Percentiles rank a stretch among this genome's conserved stretches.
Conservation (phyloP, 1,140 invertebrate species). For the Ceratosolen solmsi region DNA sequence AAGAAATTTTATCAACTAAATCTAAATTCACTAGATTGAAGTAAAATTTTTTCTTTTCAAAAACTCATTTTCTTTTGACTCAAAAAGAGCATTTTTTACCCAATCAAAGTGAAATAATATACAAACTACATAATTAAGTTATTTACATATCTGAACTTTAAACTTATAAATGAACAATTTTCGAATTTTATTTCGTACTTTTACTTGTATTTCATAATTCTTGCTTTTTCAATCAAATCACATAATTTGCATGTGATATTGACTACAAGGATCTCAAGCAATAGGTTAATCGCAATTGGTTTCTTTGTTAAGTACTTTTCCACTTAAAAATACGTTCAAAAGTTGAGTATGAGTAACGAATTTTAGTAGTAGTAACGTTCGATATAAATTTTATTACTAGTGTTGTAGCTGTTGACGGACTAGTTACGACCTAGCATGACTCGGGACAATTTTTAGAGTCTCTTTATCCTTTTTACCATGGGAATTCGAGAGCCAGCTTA, state of each 20-base stretch:
- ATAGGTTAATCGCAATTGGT: neutral
- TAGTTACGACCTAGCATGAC: conserved; percentile 8
- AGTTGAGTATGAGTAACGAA: neutral
- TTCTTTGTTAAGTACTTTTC: neutral
- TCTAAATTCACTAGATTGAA: neutral
- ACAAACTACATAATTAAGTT: neutral
- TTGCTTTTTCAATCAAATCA: neutral
- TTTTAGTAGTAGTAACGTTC: conserved; percentile 10
- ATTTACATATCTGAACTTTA: neutral
- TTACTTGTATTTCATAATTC: neutral
- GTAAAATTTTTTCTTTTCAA: neutral
- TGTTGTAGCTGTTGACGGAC: conserved; percentile 9
- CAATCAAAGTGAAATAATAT: neutral
- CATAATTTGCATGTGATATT: neutral
- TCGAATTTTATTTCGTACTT: neutral
- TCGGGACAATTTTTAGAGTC: conserved; percentile 22
- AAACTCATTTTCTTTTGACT: neutral
- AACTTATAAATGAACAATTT: neutral
- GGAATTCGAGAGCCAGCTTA: neutral
- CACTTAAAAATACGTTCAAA: neutral
- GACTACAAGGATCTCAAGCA: neutral
- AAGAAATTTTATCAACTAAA: too few relatives aligned
- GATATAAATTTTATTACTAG: conserved; percentile 16
- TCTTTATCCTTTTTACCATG: neutral
- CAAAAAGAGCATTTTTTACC: neutral